These are phyloP conservation scores for Steinernema khuongi DNA, from an alignment of 1,140 invertebrate species.

Conservation along the genomic window DNA sequence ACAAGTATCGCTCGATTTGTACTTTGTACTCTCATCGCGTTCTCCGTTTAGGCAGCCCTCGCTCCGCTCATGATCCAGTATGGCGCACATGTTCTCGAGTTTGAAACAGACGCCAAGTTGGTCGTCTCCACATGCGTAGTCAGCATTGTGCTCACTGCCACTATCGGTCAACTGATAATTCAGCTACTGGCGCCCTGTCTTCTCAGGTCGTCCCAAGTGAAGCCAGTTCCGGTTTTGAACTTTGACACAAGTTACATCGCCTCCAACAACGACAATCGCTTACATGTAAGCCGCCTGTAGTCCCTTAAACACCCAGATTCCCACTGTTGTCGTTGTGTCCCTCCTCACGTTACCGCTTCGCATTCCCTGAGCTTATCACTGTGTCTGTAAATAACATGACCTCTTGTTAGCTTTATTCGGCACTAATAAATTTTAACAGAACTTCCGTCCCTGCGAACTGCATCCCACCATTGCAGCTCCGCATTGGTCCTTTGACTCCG, in stretches of 20 bases:
- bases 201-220: not conserved
- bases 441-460: not conserved
- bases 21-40: not conserved
- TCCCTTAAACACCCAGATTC: not conserved
- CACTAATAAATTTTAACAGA: slow-evolving; percentile 4
- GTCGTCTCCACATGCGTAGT: slow-evolving; percentile 44
- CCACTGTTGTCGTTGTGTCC: not conserved
- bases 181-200: slow-evolving; percentile 13
- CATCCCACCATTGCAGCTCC: not conserved
- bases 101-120: slow-evolving; percentile 26
- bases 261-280: slow-evolving; percentile 5
- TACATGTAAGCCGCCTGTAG: slow-evolving; percentile 12
- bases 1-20: slow-evolving; percentile 27
- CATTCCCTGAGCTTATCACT: not conserved
- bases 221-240: slow-evolving; percentile 2
- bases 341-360: not conserved
- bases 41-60: slow-evolving; percentile 32
- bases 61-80: slow-evolving; percentile 42
- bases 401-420: not conserved
- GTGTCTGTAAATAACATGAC: slow-evolving; percentile 11
- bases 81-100: not conserved
- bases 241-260: slow-evolving; percentile 7
- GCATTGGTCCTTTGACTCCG: not conserved
- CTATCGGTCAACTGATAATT: slow-evolving; percentile 44
- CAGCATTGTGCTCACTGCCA: slow-evolving; percentile 42